Evolutionary conservation across 2,113 vertebrate species (phyloP).

Genomic region (Gallinago media): DNA sequence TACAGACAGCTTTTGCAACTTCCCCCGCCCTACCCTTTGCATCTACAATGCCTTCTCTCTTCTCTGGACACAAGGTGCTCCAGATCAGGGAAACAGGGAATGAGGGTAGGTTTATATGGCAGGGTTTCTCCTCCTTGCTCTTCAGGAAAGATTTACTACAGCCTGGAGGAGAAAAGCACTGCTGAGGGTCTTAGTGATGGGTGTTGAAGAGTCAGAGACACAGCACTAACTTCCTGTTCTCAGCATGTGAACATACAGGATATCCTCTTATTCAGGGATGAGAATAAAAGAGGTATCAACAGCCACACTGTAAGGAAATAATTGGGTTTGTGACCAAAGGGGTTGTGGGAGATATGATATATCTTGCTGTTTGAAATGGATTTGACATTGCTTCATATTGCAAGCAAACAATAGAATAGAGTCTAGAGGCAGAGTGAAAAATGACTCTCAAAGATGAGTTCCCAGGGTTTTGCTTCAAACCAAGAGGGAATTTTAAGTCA

Average conservation of each 20-base stretch:
- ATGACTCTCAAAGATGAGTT: neutral
- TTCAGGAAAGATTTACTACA: neutral
- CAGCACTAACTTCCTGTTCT: neutral
- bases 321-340: neutral
- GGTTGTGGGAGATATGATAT: neutral
- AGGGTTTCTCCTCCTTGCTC: neutral
- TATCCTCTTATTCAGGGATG: neutral
- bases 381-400: neutral
- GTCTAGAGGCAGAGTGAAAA: neutral
- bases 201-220: neutral
- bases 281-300: neutral
- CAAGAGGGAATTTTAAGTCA: constrained; percentile 1
- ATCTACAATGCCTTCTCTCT: neutral
- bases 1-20: neutral
- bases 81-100: neutral
- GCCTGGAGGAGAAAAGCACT: neutral
- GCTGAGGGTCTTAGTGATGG: neutral
- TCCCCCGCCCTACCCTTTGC: neutral
- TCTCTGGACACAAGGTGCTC: neutral
- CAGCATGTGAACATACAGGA: neutral
- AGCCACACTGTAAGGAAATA: neutral
- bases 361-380: neutral
- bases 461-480: neutral
- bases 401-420: neutral
- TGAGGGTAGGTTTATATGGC: neutral